Conservation (phyloP, 30 jellyfish, hydroid and myxozoan genomes). For the Aurelia aurita complex sp. Pacific region DNA sequence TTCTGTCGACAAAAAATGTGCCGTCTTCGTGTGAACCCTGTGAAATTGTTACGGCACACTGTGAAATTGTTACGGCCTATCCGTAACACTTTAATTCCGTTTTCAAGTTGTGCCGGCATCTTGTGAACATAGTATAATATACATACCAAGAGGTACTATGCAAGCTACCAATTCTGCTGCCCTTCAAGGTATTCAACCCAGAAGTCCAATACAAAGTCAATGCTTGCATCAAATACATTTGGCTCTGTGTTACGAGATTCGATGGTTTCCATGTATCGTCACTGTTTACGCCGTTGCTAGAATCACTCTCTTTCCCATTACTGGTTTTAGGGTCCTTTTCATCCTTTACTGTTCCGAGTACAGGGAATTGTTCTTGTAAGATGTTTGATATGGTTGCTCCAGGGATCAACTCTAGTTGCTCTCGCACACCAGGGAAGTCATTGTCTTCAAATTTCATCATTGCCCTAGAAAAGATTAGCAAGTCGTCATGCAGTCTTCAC, state of each 20-base stretch:
- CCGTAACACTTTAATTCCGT: too few relatives aligned
- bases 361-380: constrained; percentile 98
- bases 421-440: constrained; percentile 95
- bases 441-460: constrained; percentile 96
- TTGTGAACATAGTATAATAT: too few relatives aligned
- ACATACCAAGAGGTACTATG: constrained; percentile 97
- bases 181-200: constrained; percentile 94
- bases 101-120: too few relatives aligned
- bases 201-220: constrained; percentile 97
- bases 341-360: constrained; percentile 89
- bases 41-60: too few relatives aligned
- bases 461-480: constrained; percentile 66
- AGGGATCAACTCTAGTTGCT: constrained; percentile 89
- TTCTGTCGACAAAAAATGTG: too few relatives aligned
- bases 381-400: constrained; percentile 89
- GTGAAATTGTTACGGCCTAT: too few relatives aligned
- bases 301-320: constrained; percentile 36
- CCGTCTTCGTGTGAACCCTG: too few relatives aligned
- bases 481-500: not conserved
- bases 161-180: constrained; percentile 95
- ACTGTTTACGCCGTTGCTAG: not conserved
- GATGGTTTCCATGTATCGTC: constrained; percentile 79
- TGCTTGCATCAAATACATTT: constrained; percentile 88
- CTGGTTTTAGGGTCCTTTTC: constrained; percentile 64
- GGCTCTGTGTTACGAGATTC: constrained; percentile 81